phyloP scores from a whole-genome alignment of 1,140 invertebrate species.

The Bradysia coprophila region DNA sequence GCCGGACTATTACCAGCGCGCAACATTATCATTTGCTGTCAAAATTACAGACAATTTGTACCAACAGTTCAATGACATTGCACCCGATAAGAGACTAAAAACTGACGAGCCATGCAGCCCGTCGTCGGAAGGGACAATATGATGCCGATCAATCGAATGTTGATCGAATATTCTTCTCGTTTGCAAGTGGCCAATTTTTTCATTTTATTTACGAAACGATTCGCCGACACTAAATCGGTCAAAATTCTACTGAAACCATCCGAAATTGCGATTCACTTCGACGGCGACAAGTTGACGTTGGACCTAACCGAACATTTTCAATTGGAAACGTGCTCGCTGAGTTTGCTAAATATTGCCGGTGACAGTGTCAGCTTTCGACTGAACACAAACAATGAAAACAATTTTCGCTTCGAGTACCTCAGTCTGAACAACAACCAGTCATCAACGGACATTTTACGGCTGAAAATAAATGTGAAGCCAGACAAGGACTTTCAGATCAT shows the following conservation, averaged over 20 bases:
- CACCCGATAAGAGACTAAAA: background rate
- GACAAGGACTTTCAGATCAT: background rate
- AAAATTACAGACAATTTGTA: background rate
- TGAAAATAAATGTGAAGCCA: background rate
- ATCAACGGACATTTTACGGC: background rate
- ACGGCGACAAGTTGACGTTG: too few species aligned
- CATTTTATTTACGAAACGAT: background rate
- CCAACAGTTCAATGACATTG: background rate
- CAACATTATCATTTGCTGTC: slow-evolving; percentile 51
- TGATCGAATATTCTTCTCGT: background rate
- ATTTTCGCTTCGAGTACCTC: background rate
- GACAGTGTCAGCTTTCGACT: background rate
- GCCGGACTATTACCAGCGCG: slow-evolving; percentile 67
- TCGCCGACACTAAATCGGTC: background rate
- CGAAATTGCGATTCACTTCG: background rate
- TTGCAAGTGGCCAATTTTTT: slow-evolving; percentile 1
- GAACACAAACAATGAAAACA: background rate
- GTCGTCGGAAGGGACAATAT: background rate
- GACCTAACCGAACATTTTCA: too few species aligned
- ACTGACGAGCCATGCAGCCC: background rate
- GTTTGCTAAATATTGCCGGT: background rate
- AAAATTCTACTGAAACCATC: background rate
- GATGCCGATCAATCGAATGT: too few species aligned
- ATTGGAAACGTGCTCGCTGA: too few species aligned
- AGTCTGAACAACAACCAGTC: background rate